Percentiles rank a stretch among this genome's conserved stretches.
phyloP scores from a whole-genome alignment of 1,140 invertebrate species.

The Odontomachus brunneus region DNA sequence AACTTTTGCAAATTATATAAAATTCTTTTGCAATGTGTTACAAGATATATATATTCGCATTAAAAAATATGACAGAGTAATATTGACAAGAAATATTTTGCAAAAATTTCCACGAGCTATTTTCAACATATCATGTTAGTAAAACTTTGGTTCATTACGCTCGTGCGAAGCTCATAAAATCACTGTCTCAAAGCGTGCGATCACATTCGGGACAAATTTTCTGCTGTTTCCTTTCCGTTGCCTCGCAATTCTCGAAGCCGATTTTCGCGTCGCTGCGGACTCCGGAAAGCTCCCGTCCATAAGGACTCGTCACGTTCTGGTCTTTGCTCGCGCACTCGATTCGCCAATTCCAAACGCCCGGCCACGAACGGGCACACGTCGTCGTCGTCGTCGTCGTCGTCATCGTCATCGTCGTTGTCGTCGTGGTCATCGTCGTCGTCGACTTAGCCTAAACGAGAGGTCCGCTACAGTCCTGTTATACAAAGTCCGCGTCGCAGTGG shows the following conservation, averaged over 20 bases:
- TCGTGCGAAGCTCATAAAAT: constrained; percentile 16
- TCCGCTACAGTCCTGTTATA: constrained; percentile 63
- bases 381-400: constrained; percentile 29
- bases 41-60: not conserved
- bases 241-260: constrained; percentile 31
- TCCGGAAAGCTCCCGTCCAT: constrained; percentile 38
- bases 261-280: constrained; percentile 30
- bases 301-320: constrained; percentile 63
- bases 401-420: constrained; percentile 43
- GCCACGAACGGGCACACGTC: constrained; percentile 25
- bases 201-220: not conserved
- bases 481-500: constrained; percentile 36
- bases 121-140: constrained; percentile 29
- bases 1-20: not conserved
- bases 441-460: constrained; percentile 63
- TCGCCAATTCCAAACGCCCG: constrained; percentile 50
- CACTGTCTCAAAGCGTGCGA: not conserved
- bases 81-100: constrained; percentile 15
- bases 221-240: too few relatives aligned
- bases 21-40: not conserved
- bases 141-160: constrained; percentile 33
- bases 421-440: constrained; percentile 53
- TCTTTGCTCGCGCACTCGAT: constrained; percentile 39
- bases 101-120: constrained; percentile 40
- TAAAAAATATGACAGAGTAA: not conserved